Evolutionary conservation across 2,113 vertebrate genomes (phyloP).

Genomic region (Cyanoderma ruficeps): DNA sequence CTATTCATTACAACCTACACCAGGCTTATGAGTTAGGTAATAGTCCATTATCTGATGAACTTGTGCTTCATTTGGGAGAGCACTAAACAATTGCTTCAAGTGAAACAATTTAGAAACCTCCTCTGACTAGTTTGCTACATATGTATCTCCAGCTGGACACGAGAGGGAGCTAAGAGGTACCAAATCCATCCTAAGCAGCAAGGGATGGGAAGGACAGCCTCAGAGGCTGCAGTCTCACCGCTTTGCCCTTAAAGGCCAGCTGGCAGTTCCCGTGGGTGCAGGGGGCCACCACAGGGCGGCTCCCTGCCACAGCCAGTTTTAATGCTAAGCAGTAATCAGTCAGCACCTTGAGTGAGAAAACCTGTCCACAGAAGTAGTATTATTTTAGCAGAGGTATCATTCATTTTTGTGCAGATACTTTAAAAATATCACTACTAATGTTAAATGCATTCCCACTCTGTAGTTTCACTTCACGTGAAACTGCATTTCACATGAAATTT

Average conservation of each 20-base stretch:
- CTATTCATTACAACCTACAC: neutral
- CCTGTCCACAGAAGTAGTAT: neutral
- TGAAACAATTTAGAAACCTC: neutral
- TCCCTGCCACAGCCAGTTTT: neutral
- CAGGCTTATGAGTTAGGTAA: neutral
- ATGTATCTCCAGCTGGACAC: neutral
- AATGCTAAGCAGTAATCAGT: neutral
- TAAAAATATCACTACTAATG: neutral
- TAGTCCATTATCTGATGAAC: neutral
- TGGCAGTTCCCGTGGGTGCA: neutral
- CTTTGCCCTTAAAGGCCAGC: neutral
- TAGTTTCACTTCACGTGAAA: neutral
- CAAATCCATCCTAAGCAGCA: neutral
- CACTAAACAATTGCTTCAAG: neutral
- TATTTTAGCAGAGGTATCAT: neutral
- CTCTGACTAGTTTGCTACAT: neutral
- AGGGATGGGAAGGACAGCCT: neutral
- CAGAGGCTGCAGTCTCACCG: neutral
- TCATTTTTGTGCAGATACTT: neutral
- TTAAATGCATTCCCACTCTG: neutral
- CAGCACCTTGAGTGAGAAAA: neutral
- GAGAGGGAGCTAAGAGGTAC: conserved; percentile 22
- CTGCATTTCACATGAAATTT: neutral
- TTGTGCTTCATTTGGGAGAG: neutral
- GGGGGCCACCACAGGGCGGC: neutral